Percentiles rank a stretch among this genome's conserved stretches.
These are phyloP conservation scores for Drosophila tropicalis DNA, from an alignment of 1,140 invertebrate genomes.

Conservation along the genomic window DNA sequence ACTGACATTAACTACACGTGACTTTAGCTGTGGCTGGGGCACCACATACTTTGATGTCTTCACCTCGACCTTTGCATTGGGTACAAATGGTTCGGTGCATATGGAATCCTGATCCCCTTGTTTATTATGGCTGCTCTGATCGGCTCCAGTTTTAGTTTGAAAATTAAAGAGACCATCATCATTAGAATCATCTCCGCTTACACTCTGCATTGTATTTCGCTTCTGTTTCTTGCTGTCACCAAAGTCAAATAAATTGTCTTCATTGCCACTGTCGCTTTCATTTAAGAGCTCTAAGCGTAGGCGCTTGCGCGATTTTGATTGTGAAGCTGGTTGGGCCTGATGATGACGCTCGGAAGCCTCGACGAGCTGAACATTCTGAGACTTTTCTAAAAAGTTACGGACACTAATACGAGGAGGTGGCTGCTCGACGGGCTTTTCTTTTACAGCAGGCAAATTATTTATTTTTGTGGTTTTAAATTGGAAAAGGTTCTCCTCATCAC, in stretches of 20 bases:
- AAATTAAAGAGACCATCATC: conserved; percentile 49
- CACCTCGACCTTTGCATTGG: not conserved
- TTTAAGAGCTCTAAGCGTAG: conserved; percentile 36
- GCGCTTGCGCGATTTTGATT: conserved; percentile 51
- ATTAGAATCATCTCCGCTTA: conserved; percentile 18
- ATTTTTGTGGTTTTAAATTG: conserved; percentile 26
- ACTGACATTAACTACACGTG: conserved; percentile 49
- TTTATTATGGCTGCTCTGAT: conserved; percentile 2
- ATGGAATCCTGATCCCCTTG: conserved; percentile 35
- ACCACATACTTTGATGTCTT: conserved; percentile 59
- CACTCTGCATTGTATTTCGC: not conserved
- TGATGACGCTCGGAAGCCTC: not conserved
- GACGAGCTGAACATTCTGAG: conserved; percentile 21
- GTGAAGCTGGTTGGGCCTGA: conserved; percentile 1
- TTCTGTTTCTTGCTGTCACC: conserved; percentile 43
- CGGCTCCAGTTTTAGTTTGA: not conserved
- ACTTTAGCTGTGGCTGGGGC: conserved; percentile 38
- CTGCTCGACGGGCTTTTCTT: conserved; percentile 7
- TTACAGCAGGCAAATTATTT: not conserved
- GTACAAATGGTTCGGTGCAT: conserved; percentile 45
- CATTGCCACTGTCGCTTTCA: conserved; percentile 64
- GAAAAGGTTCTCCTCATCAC: conserved; percentile 26
- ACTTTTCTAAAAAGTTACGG: conserved; percentile 54
- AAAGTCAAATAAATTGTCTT: conserved; percentile 67
- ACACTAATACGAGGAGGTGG: conserved; percentile 44